phyloP scores from a whole-genome alignment of 1,140 invertebrate genomes.

The Penaeus vannamei region DNA sequence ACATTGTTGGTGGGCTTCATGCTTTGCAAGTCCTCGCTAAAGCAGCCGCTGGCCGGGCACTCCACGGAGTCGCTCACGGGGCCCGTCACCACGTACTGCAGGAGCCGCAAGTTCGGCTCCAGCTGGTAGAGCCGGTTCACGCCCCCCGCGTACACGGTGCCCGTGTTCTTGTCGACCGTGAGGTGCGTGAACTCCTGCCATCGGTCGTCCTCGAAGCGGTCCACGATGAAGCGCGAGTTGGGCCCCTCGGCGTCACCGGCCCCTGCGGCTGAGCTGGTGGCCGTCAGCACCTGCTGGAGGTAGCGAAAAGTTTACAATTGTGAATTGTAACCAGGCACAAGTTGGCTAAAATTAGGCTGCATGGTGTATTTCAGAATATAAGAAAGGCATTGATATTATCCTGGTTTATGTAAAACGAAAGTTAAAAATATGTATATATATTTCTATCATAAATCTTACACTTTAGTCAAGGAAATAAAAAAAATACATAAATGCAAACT shows the following conservation, averaged over 20 bases:
- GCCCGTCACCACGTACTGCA: constrained; percentile 86
- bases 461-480: too few species aligned
- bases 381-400: too few species aligned
- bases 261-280: background rate
- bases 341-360: too few species aligned
- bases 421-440: too few species aligned
- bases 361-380: too few species aligned
- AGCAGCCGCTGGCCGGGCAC: constrained; percentile 83
- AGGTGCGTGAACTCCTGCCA: constrained; percentile 79
- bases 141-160: constrained; percentile 92
- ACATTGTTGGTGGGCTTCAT: constrained; percentile 93
- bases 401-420: too few species aligned
- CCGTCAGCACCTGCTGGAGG: constrained; percentile 1
- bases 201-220: constrained; percentile 59
- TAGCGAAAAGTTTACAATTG: too few species aligned
- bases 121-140: constrained; percentile 95
- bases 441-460: too few species aligned
- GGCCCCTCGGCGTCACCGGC: constrained; percentile 39
- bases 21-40: constrained; percentile 56
- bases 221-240: constrained; percentile 67
- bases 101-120: constrained; percentile 86
- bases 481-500: too few species aligned
- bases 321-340: too few species aligned
- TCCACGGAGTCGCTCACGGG: constrained; percentile 90
- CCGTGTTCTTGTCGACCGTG: constrained; percentile 92